Evolutionary conservation across 1,140 invertebrate genomes (phyloP).

Genomic region (Zelostemma sp.): DNA sequence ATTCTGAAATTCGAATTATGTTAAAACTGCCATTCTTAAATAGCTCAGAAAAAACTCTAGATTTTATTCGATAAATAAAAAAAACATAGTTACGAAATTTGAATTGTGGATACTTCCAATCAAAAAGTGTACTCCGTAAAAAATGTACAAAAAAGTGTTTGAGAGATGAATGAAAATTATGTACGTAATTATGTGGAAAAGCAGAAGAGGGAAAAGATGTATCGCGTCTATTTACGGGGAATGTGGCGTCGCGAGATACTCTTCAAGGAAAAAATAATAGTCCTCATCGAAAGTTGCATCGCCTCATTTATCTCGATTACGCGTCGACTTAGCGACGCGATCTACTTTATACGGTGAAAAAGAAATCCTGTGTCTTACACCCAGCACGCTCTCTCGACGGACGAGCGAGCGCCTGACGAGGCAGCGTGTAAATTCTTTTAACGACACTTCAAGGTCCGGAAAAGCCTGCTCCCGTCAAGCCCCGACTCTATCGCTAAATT

Average conservation of each 20-base stretch:
- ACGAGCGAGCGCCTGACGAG: conserved; percentile 62
- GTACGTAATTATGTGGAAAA: too few species aligned
- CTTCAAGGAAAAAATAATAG: conserved; percentile 22
- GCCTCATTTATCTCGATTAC: conserved; percentile 43
- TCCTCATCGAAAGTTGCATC: conserved; percentile 27
- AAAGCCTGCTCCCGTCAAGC: conserved; percentile 42
- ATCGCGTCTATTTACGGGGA: too few species aligned
- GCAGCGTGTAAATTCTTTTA: conserved; percentile 66
- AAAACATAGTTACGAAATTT: too few species aligned
- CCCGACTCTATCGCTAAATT: conserved; percentile 34
- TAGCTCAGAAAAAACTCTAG: too few species aligned
- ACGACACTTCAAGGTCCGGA: conserved; percentile 59
- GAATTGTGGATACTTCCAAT: too few species aligned
- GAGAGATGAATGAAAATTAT: too few species aligned
- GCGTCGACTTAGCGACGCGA: conserved; percentile 35
- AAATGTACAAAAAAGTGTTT: too few species aligned
- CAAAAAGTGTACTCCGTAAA: too few species aligned
- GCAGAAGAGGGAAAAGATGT: too few species aligned
- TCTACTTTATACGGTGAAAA: conserved; percentile 32
- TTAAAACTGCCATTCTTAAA: not conserved
- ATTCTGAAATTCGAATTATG: conserved; percentile 21
- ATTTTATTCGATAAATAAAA: too few species aligned
- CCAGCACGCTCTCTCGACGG: conserved; percentile 50
- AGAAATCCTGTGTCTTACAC: conserved; percentile 34
- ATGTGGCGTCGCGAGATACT: not conserved